Conservation (phyloP, 2,797 vertebrate species). For the Eospalax fontanierii region DNA sequence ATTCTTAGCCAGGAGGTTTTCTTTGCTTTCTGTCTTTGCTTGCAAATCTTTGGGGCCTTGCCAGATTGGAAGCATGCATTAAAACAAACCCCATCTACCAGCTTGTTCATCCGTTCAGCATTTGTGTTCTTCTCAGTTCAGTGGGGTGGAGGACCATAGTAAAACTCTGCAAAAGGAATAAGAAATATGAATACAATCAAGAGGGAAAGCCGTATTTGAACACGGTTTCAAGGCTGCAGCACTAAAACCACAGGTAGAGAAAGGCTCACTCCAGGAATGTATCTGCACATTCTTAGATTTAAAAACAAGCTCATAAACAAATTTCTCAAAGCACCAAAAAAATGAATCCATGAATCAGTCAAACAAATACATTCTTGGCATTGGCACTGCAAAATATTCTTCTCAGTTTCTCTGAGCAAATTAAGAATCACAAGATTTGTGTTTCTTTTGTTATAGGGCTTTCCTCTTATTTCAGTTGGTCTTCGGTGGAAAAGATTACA, state of each 20-base stretch:
- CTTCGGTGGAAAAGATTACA: background rate
- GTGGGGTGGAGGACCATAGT: background rate
- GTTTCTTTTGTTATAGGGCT: conserved; percentile 46
- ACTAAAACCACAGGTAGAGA: background rate
- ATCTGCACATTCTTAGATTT: conserved; percentile 67
- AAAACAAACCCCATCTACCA: conserved; percentile 78
- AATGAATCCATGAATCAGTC: background rate
- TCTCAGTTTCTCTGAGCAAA: background rate
- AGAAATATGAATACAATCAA: background rate
- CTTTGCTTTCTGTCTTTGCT: conserved; percentile 72
- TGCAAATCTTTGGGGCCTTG: conserved; percentile 75
- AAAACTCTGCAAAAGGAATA: conserved; percentile 42
- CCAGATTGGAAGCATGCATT: conserved; percentile 70
- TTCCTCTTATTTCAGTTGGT: background rate
- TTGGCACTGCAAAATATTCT: background rate
- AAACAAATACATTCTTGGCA: background rate
- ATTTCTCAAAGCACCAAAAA: background rate
- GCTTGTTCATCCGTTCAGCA: conserved; percentile 74
- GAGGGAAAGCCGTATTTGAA: background rate
- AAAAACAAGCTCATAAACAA: conserved; percentile 44
- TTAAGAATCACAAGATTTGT: background rate
- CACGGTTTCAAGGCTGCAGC: background rate
- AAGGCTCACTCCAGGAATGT: conserved; percentile 1
- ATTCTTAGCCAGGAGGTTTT: conserved; percentile 72
- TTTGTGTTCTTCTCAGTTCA: conserved; percentile 67